phyloP scores from a whole-genome alignment of 2,888 invertebrate species.

The Agriotes lineatus region DNA sequence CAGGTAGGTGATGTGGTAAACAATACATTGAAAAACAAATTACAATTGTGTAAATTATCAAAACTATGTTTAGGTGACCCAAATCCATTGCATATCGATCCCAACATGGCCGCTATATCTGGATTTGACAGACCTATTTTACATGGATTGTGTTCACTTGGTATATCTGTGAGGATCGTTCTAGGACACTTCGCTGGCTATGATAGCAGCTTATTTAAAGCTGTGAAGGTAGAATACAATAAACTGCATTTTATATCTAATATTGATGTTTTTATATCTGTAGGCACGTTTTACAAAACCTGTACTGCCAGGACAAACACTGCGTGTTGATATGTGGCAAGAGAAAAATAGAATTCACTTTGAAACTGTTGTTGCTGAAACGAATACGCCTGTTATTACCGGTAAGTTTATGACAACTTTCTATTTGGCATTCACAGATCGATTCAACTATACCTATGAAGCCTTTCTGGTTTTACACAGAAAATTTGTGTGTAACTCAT shows the following conservation, averaged over 20 bases:
- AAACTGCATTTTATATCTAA: background rate
- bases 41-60: background rate
- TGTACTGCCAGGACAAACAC: conserved; percentile 93
- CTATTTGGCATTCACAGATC: too few relatives aligned
- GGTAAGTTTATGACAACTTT: conserved; percentile 67
- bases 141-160: conserved; percentile 93
- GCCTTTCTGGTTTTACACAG: too few relatives aligned
- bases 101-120: conserved; percentile 83
- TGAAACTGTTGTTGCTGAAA: conserved; percentile 86
- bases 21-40: background rate
- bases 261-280: conserved; percentile 21
- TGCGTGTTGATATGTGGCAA: conserved; percentile 95
- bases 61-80: conserved; percentile 77
- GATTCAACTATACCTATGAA: too few relatives aligned
- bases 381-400: conserved; percentile 80
- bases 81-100: conserved; percentile 97
- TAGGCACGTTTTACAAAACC: conserved; percentile 92
- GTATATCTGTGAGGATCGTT: conserved; percentile 83
- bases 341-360: conserved; percentile 88
- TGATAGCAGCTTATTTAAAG: conserved; percentile 83
- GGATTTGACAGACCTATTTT: conserved; percentile 92
- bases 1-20: too few relatives aligned
- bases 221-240: conserved; percentile 91
- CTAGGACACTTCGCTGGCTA: conserved; percentile 82
- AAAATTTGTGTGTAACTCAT: too few relatives aligned